Evolutionary conservation across 2,888 invertebrate genomes (phyloP), one percentile per base, ranked within the genome.

Genomic region (Unio delphinus): DNA sequence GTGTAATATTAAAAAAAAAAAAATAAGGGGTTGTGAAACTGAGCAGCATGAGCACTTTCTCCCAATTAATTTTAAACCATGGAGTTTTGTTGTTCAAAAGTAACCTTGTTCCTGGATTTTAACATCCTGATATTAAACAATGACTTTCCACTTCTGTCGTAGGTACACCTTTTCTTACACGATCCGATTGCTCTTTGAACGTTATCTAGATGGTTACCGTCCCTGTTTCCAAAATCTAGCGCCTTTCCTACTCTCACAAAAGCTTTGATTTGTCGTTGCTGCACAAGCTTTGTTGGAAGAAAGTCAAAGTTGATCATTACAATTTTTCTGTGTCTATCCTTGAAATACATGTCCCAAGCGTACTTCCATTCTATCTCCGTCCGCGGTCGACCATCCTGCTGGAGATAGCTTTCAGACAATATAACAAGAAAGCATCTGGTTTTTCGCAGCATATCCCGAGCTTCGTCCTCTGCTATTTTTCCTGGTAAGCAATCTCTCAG

Each of bases 321-420:
- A 4, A 64, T 60, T 2, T 54, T 55, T 11, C 59, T 26, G 11
- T 55, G 30, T 55, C 3, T 34, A 15, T 64, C 55, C 18, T n/a
- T 26, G 28, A 20, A 18, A 28, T 57, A 68, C 20, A 26, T 34
- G 26, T 68, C 45, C 68, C 68, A 68, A 28, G 63, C 63, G 54
- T 68, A 54, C 23, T 62, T 68, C 68, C 68, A 68, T 62, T 68
- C 68, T 7, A 68, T 20, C 20, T 54, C 20, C 30, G 58, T 68
- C 59, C 68, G 57, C 6, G 23, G 15, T 20, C 5, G 28, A 4
- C 23, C 60, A 6, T 34, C 54, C 4, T 11, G 5, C n/a, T 55
- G 23, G 55, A 30, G 30, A 30, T 61, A 61, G 7, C 55, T 54
- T 15, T 62, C 57, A 45, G 45, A 55, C 1, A 64, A 56, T 23